Base-by-base conservation (phyloP, 2,888 invertebrate genomes). In the Siphlonurus alternatus region DNA sequence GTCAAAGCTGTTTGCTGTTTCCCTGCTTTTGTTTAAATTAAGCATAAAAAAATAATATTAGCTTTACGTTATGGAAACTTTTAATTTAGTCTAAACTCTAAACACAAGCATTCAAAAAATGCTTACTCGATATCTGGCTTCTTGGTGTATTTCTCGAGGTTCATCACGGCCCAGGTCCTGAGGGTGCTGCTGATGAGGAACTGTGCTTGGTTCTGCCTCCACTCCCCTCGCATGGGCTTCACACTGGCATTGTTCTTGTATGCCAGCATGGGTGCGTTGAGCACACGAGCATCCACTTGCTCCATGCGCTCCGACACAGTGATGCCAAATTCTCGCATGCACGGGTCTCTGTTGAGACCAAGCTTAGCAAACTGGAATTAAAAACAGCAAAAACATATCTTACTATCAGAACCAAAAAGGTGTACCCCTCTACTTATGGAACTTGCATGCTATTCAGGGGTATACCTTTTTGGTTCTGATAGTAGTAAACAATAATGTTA, bases 301-400 rank as follows among this genome's bases (percentile, higher is more conserved):
- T 87, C 83, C 78, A 97, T 94, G 54, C 83, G 75, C 24, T 81
- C 78, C 1, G 81, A 80, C 38, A 98, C 86, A 2, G 82, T 81
- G 65, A 98, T 78, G 1, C 91, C 93, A 76, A 98, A 98, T 68
- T 88, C 85, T 70, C 81, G 81, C 64, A 94, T 83, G 67, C 81
- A 80, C 0, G 81, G 75, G 72, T 78, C 74, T 0, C 67, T 2
- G 66, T 78, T 77, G 65, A 76, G 75, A 1, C 71, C 66, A 18
- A 77, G 73, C 19, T 65, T 65, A 0, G 61, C 23, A 38, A 76
- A 72, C 73, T 75, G 63, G 53, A 66, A 66, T 5, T 10, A 38
- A n/a, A 24, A 25, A 59, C 25, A 1, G 2, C 5, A 65, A 5
- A 60, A 2, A 51, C 23, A 54, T 18, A 20, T 19, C 22, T n/a